Evolutionary conservation across 2,113 vertebrate genomes (phyloP), one percentile per base, ranked within the genome.

Genomic region (Corythoichthys haematopterus): DNA sequence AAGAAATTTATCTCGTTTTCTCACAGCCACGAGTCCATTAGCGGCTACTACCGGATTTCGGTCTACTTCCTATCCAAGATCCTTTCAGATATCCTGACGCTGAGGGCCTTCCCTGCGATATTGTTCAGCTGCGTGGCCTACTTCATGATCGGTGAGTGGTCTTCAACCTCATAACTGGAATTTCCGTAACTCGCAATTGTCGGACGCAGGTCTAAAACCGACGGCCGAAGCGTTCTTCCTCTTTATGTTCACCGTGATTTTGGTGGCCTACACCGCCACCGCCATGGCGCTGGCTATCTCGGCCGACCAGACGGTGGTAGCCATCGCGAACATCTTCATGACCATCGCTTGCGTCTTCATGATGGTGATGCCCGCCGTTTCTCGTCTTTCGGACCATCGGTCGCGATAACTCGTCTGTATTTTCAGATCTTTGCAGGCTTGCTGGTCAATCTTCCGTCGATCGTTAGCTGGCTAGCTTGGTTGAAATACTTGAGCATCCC

Each of bases 1-100:
- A 15, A 2, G 28, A n/a, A 46, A 46, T n/a, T 1, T 28, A 11
- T 40, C 0, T 33, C 3, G 63, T 5, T 75, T 12, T 82, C 70
- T 76, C 14, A 78, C 83, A 99, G 97, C 71, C 97, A 99, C 3
- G 97, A 98, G 77, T 97, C 95, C 10, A 96, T 96, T 87, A 98
- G 97, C 52, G 97, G 97, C 1, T 99, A 99, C 78, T 99, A 99
- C 88, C 86, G 96, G 70, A 81, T 91, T 1, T 96, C 95, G 0
- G 91, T 91, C 2, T 99, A 98, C 83, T 99, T 97, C 88, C 90
- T 98, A 81, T 89, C 86, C 15, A 97, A 96, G 83, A 74, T 98
- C 14, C 71, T 95, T 45, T 92, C 93, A 60, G 97, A 99, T 79
- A 89, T 98, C 71, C 56, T 99, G 28, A 92, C 93, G 0, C 87